Conservation (phyloP, 2,113 vertebrate genomes). For the Irena cyanogastra region DNA sequence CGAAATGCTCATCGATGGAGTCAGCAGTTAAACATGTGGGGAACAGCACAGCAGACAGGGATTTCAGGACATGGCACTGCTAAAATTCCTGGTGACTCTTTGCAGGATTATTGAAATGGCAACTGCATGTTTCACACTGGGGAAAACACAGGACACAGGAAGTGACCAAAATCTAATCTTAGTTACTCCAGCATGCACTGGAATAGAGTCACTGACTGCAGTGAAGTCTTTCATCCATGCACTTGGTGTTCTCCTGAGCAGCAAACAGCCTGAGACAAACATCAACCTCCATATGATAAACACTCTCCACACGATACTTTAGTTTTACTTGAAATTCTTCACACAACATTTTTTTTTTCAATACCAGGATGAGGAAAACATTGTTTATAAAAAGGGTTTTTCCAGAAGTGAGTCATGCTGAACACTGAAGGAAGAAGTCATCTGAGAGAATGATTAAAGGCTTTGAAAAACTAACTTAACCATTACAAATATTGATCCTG, state of each 20-base stretch:
- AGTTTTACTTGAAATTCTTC: not conserved
- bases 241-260: not conserved
- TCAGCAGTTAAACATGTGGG: slow-evolving; percentile 14
- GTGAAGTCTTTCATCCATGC: not conserved
- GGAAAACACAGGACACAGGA: not conserved
- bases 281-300: not conserved
- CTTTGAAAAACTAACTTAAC: not conserved
- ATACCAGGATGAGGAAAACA: not conserved
- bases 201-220: not conserved
- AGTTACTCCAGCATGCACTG: not conserved
- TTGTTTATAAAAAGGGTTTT: not conserved
- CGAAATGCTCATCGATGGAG: not conserved
- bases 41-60: not conserved
- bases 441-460: not conserved
- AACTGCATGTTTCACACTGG: not conserved
- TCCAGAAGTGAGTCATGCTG: not conserved
- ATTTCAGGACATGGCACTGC: not conserved
- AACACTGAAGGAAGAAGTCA: not conserved
- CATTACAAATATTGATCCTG: not conserved
- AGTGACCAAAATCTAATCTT: not conserved
- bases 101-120: not conserved
- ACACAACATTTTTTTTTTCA: not conserved
- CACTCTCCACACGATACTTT: not conserved
- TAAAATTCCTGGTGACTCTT: not conserved
- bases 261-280: not conserved